phyloP scores from a whole-genome alignment of 2,888 invertebrate species.

The Caenorhabditis doughertyi region DNA sequence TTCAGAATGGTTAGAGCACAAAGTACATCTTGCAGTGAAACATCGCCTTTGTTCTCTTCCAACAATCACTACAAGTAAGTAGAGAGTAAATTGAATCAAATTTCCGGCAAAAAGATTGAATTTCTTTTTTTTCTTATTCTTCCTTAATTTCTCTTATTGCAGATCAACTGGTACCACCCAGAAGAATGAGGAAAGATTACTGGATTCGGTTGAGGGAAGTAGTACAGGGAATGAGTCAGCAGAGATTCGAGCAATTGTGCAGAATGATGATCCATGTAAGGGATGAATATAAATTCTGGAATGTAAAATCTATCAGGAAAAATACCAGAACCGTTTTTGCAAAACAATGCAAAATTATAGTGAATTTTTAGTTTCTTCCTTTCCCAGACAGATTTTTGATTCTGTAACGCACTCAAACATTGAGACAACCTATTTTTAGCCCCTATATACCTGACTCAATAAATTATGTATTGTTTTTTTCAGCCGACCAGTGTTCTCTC shows the following conservation, averaged over 20 bases:
- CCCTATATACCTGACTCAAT: neutral
- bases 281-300: too few relatives aligned
- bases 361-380: too few relatives aligned
- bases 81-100: slow-evolving; percentile 37
- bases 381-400: too few relatives aligned
- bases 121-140: slow-evolving; percentile 6
- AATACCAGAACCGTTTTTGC: too few relatives aligned
- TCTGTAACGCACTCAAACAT: too few relatives aligned
- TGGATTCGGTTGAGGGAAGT: slow-evolving; percentile 52
- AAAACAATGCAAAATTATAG: too few relatives aligned
- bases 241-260: slow-evolving; percentile 67
- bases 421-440: neutral
- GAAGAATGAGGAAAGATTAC: slow-evolving; percentile 44
- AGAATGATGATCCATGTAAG: slow-evolving; percentile 65
- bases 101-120: slow-evolving; percentile 22
- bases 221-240: slow-evolving; percentile 64
- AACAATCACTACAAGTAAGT: slow-evolving; percentile 63
- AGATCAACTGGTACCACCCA: slow-evolving; percentile 56
- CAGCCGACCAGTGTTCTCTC: slow-evolving; percentile 58
- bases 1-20: slow-evolving; percentile 60
- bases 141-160: slow-evolving; percentile 18
- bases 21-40: slow-evolving; percentile 70
- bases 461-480: slow-evolving; percentile 7
- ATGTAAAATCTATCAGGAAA: too few relatives aligned
- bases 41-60: slow-evolving; percentile 70